These are phyloP conservation scores for Chloromyia formosa DNA, from an alignment of 2,888 invertebrate genomes.

Conservation along the genomic window DNA sequence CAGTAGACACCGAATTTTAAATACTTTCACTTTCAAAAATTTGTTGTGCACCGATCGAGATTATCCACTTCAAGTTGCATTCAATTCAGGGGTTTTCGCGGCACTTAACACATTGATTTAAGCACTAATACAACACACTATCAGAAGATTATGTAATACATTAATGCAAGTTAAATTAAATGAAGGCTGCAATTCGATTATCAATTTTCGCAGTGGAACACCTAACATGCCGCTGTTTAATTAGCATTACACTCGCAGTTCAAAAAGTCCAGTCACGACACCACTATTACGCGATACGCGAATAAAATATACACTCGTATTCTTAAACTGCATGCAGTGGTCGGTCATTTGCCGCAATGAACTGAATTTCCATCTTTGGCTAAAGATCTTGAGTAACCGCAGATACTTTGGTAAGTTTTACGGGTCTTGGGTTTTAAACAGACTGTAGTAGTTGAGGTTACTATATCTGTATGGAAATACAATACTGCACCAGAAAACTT, in stretches of 20 bases:
- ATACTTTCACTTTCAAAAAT: slow-evolving; percentile 17
- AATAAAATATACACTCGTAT: too few species aligned
- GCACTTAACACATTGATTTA: slow-evolving; percentile 8
- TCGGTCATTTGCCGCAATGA: too few species aligned
- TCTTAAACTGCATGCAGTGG: too few species aligned
- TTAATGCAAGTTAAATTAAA: background rate
- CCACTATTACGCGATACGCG: slow-evolving; percentile 13
- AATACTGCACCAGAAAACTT: too few species aligned
- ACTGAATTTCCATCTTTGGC: too few species aligned
- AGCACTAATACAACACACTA: slow-evolving; percentile 16
- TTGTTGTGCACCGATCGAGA: background rate
- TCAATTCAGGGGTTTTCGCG: background rate
- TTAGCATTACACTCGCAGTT: background rate
- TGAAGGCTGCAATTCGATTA: background rate
- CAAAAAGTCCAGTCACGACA: slow-evolving; percentile 7
- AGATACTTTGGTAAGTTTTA: too few species aligned
- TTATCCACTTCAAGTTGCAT: background rate
- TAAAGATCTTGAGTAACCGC: too few species aligned
- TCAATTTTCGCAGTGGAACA: background rate
- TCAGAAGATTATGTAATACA: background rate
- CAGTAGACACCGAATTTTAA: background rate
- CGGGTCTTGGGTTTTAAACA: too few species aligned
- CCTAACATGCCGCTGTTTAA: background rate
- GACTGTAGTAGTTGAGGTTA: too few species aligned
- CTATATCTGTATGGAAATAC: too few species aligned